Base-by-base conservation (phyloP, 2,797 vertebrate species). In the Synaphobranchus kaupii region DNA sequence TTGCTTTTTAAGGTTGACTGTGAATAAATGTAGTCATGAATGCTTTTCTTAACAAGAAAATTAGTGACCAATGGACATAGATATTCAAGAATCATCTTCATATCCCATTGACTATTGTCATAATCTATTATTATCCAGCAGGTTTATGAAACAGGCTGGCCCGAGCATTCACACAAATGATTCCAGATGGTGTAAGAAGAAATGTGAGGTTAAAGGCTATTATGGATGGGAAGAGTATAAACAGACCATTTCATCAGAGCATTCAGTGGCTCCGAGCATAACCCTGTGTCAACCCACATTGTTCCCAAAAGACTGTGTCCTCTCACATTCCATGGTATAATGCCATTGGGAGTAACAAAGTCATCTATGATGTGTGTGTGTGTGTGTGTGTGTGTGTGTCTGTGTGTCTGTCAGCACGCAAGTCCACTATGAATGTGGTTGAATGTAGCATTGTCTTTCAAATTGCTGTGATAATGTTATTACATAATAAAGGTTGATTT, bases 321-420 rank as follows among this genome's bases (percentile, higher is more conserved):
- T 66, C 4, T n/a, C 54, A 44, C 66, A 44, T 78, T 85, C 88
- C 90, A 87, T 0, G 58, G 20, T 22, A 60, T 60, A 25, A 60
- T 4, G 68, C 78, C 86, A 47, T 87, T 85, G 92, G 89, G 87
- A 93, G 89, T 93, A 92, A 89, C 85, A 25, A 71, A 44, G 56
- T 58, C 91, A 87, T 90, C 82, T 60, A 73, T 93, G 87, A 88
- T 89, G 5, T 73, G 68, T 73, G 68, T 34, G 68, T 13, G n/a
- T 34, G 28, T 34, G 68, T 34, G n/a, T 13, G n/a, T 34, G 68
- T 71, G 28, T 28, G 25, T 28, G 25, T 34, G 52, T 54, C 9
- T 54, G 52, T 54, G 8, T 13, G 52, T 12, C 9, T 54, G 52
- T 54, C 8, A 13, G 52, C 52, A 2, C 13, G 52, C 12, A 39